These are phyloP conservation scores for Pseudococcus longispinus DNA, from an alignment of 2,888 invertebrate genomes.

Conservation along the genomic window DNA sequence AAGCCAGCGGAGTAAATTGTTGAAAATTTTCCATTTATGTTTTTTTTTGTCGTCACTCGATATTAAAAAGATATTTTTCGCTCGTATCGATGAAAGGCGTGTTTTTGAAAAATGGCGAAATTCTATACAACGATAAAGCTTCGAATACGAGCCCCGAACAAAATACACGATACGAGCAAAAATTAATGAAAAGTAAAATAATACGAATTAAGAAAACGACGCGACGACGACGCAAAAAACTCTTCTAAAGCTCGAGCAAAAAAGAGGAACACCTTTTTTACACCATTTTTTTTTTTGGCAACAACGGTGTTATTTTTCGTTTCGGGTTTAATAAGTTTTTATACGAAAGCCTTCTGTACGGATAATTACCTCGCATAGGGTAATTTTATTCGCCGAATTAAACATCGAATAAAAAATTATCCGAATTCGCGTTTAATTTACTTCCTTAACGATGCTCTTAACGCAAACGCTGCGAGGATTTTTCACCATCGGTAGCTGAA, in stretches of 20 bases:
- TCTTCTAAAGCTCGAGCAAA: not conserved
- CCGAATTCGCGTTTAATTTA: conserved; percentile 37
- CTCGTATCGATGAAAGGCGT: not conserved
- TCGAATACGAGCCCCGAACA: not conserved
- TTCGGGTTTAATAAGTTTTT: not conserved
- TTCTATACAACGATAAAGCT: not conserved
- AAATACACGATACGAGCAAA: not conserved
- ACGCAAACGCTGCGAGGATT: not conserved
- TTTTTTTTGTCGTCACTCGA: not conserved
- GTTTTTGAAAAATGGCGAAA: not conserved
- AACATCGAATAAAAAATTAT: conserved; percentile 30
- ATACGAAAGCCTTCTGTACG: not conserved
- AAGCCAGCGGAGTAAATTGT: not conserved
- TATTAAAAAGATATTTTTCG: not conserved
- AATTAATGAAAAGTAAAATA: conserved; percentile 6
- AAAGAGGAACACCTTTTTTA: not conserved
- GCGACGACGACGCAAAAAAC: not conserved
- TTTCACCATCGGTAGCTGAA: not conserved
- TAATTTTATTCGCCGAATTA: conserved; percentile 39
- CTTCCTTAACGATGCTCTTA: conserved; percentile 31
- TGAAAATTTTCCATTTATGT: not conserved
- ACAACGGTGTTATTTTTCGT: not conserved
- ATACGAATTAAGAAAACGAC: conserved; percentile 15
- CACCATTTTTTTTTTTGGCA: not conserved
- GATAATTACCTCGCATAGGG: conserved; percentile 4